phyloP scores from a whole-genome alignment of 2,797 vertebrate genomes.

The Champsocephalus esox region DNA sequence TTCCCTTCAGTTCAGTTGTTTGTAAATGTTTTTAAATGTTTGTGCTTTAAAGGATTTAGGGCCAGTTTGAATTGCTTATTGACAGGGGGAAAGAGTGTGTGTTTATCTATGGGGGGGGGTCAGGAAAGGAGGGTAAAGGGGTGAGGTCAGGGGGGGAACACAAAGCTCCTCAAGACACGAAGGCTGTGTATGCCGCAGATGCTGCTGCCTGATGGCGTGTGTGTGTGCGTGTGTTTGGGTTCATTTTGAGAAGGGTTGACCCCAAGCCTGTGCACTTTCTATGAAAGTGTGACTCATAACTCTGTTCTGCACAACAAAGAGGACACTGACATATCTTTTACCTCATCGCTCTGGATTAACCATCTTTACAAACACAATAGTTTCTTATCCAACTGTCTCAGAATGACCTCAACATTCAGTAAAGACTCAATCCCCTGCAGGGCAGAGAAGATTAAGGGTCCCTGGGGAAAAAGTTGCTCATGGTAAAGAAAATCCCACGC shows the following conservation, averaged over 20 bases:
- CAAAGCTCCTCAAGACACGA: slow-evolving; percentile 62
- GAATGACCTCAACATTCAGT: accelerated
- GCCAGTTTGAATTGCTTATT: slow-evolving; percentile 20
- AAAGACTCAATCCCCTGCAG: neutral
- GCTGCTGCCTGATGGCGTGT: slow-evolving; percentile 39
- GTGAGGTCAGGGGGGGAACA: slow-evolving; percentile 18
- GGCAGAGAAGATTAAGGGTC: neutral
- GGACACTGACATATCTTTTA: neutral
- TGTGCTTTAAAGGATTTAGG: neutral
- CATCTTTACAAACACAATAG: neutral
- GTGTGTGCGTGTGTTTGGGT: slow-evolving; percentile 44
- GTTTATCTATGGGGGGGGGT: slow-evolving; percentile 25
- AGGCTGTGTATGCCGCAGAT: slow-evolving; percentile 49
- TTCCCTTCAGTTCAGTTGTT: neutral
- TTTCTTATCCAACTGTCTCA: neutral
- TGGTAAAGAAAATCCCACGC: neutral
- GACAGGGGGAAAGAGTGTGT: slow-evolving; percentile 43
- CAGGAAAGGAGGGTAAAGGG: neutral
- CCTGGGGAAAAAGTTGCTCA: neutral
- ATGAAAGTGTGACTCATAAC: slow-evolving; percentile 19
- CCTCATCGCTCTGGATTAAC: accelerated
- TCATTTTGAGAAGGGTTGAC: slow-evolving; percentile 21
- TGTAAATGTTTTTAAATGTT: neutral
- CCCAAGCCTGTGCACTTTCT: slow-evolving; percentile 35
- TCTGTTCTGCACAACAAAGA: slow-evolving; percentile 6